Evolutionary conservation across 2,113 vertebrate genomes (phyloP).

Genomic region (Tyto alba): DNA sequence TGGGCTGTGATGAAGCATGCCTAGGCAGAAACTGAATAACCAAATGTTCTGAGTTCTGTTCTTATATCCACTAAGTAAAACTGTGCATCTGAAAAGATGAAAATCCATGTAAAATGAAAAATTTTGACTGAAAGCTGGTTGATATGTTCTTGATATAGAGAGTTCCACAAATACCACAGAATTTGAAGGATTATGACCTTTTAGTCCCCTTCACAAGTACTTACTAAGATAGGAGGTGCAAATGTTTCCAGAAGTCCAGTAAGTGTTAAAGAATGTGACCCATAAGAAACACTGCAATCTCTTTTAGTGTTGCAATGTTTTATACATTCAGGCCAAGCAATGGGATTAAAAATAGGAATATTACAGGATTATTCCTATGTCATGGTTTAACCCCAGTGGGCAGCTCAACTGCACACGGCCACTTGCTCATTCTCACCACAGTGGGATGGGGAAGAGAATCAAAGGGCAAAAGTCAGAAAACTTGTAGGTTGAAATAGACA

Average conservation of each 20-base stretch:
- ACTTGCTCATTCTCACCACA: not conserved
- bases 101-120: not conserved
- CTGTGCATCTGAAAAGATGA: no score
- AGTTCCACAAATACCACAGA: not conserved
- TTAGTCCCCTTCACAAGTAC: not conserved
- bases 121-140: not conserved
- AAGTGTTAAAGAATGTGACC: not conserved
- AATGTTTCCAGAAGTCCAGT: not conserved
- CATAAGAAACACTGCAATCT: not conserved
- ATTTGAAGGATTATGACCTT: not conserved
- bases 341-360: not conserved
- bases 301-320: not conserved
- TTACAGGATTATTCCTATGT: not conserved
- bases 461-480: not conserved
- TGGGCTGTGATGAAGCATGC: not conserved
- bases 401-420: not conserved
- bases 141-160: not conserved
- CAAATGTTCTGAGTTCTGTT: constrained; percentile 4
- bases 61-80: not conserved
- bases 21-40: constrained; percentile 1
- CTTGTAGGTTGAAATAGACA: not conserved
- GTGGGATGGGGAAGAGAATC: not conserved
- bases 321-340: not conserved
- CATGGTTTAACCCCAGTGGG: not conserved
- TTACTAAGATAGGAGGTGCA: not conserved